phyloP scores from a whole-genome alignment of 1,140 invertebrate species.

The Scaptodrosophila lebanonensis region DNA sequence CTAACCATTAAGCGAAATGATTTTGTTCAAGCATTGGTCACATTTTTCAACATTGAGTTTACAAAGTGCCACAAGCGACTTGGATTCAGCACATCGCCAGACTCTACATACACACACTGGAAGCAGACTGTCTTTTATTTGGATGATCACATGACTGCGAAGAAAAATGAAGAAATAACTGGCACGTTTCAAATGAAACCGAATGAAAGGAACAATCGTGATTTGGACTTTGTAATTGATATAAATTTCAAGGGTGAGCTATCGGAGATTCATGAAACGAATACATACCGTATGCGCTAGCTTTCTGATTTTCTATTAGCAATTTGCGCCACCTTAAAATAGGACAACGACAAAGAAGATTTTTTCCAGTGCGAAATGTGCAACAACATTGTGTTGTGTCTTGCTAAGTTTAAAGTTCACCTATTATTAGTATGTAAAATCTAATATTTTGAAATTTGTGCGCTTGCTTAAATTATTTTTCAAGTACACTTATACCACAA shows the following conservation, averaged over 20 bases:
- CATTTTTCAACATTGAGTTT: conserved; percentile 99
- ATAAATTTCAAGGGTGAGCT: conserved; percentile 97
- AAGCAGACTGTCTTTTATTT: conserved; percentile 99
- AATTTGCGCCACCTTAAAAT: conserved; percentile 25
- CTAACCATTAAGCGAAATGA: conserved; percentile 93
- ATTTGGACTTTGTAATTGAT: conserved; percentile 96
- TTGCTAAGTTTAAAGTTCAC: conserved; percentile 69
- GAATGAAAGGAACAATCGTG: conserved; percentile 96
- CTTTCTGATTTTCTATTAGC: conserved; percentile 18
- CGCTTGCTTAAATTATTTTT: conserved; percentile 64
- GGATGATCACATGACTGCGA: conserved; percentile 96
- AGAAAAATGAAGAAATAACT: conserved; percentile 94
- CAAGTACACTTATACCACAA: conserved; percentile 53
- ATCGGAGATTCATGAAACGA: conserved; percentile 91
- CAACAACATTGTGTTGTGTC: conserved; percentile 67
- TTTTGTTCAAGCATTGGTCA: conserved; percentile 98
- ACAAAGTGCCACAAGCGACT: conserved; percentile 99
- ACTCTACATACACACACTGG: conserved; percentile 99
- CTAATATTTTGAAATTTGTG: conserved; percentile 61
- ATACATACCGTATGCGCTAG: conserved; percentile 98
- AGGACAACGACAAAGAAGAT: conserved; percentile 66
- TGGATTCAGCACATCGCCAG: conserved; percentile 99
- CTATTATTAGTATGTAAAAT: conserved; percentile 63
- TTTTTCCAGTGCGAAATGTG: conserved; percentile 67
- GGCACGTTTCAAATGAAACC: conserved; percentile 96